Base-by-base conservation (phyloP, 2,888 invertebrate species). In the Chrysolina haemoptera region DNA sequence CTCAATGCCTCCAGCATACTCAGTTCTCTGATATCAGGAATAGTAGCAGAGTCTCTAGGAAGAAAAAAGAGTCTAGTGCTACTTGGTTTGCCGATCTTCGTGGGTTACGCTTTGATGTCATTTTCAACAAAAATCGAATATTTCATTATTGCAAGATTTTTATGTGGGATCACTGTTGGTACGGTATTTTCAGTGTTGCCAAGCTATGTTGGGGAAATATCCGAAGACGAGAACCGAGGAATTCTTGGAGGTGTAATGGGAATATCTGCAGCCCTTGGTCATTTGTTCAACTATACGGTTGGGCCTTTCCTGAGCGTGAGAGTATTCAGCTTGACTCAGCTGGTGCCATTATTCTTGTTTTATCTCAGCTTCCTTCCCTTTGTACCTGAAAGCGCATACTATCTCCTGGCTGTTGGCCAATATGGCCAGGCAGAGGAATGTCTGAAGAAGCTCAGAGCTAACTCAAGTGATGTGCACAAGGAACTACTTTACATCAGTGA, bases 141-240 rank as follows among this genome's bases (percentile, higher is more conserved):
- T 83, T 87, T 90, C 68, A 92, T 90, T 87, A 90, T 87, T 8
- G 92, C 91, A 68, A 89, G 90, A 71, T 89, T 90, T 80, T 87
- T 90, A 71, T 91, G 90, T 87, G 95, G 95, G 64, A 82, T 93
- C 0, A 92, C 91, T 0, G 90, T 92, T 0, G 93, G 94, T 0
- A 91, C 93, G 83, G 88, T 92, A 14, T 94, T 93, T 88, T 92
- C 94, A 0, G 91, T 93, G 0, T 91, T 93, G 0, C 96, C 97
- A 0, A 94, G 96, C 91, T 97, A 97, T 87, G 92, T 96, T 74
- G 95, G 95, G 55, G 97, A 97, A 88, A 94, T 96, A 62, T 91
- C 96, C 5, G 93, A 94, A 89, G 93, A 94, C 74, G 92, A 94
- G 27, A 91, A 93, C n/a, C 90, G 97, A 78, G 97, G 97, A 0